These are phyloP conservation scores for Lates calcarifer DNA, from an alignment of 2,113 vertebrate species.

Conservation along the genomic window DNA sequence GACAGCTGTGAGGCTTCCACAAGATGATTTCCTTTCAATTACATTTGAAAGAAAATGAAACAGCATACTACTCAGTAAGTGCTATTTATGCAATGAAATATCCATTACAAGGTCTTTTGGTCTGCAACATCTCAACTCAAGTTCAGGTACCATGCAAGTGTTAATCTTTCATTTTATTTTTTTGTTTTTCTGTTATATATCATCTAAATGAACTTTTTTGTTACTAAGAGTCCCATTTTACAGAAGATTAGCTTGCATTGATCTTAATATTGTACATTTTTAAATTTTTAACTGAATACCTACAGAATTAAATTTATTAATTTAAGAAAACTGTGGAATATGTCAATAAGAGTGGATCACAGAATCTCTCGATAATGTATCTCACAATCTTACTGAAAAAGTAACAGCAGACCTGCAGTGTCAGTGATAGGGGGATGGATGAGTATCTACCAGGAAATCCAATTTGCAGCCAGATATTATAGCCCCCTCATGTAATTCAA, in stretches of 20 bases:
- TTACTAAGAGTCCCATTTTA: not conserved
- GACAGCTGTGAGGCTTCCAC: not conserved
- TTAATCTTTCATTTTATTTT: not conserved
- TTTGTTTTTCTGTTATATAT: too few species aligned
- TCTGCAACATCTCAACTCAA: not conserved
- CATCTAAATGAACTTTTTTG: too few species aligned
- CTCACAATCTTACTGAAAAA: slow-evolving; percentile 33
- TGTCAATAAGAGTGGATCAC: not conserved
- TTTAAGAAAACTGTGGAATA: not conserved
- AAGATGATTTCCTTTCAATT: not conserved
- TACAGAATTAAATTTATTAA: not conserved
- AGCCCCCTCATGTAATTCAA: slow-evolving; percentile 67
- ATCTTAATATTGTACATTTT: not conserved
- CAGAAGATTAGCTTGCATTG: not conserved
- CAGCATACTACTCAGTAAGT: not conserved
- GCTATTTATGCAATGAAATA: not conserved
- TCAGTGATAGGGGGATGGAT: slow-evolving; percentile 56
- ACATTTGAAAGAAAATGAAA: not conserved
- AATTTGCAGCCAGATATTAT: slow-evolving; percentile 73
- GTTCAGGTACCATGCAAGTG: not conserved
- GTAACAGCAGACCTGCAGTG: slow-evolving; percentile 28
- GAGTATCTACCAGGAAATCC: slow-evolving; percentile 69
- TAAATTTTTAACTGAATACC: not conserved
- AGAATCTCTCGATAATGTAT: slow-evolving; percentile 7
- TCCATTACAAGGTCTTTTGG: not conserved